Percentiles rank a stretch among this genome's conserved stretches.
phyloP scores from a whole-genome alignment of 64 coral and sea anemone species.

The Montipora foliosa region DNA sequence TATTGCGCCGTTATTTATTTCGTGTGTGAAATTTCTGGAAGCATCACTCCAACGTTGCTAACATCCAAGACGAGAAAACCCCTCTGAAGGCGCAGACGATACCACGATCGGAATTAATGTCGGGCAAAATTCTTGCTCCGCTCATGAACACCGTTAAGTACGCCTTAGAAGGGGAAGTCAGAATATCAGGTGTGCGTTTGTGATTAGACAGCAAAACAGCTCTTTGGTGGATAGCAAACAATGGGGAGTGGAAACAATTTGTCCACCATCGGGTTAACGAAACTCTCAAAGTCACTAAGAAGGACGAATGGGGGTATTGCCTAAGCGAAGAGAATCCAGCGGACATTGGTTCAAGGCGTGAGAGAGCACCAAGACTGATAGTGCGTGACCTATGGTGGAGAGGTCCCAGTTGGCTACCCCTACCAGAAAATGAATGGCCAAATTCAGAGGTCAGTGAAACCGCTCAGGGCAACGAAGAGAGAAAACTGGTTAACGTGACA shows the following conservation, averaged over 20 bases:
- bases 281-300: not conserved
- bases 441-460: not conserved
- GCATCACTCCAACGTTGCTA: not conserved
- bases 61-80: constrained; percentile 7
- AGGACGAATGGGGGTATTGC: not conserved
- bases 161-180: too few species aligned
- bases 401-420: not conserved
- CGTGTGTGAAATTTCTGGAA: not conserved
- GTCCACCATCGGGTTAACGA: not conserved
- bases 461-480: not conserved
- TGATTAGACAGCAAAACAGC: constrained; percentile 26
- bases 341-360: not conserved
- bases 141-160: too few species aligned
- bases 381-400: not conserved
- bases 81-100: not conserved
- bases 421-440: not conserved
- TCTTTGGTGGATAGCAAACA: constrained; percentile 2
- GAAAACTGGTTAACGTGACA: not conserved
- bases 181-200: not conserved
- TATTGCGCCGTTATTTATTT: constrained; percentile 48
- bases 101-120: not conserved
- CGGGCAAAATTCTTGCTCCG: not conserved
- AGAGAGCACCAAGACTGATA: not conserved
- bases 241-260: constrained; percentile 1
- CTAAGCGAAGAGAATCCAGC: not conserved